Evolutionary conservation across 2,797 vertebrate genomes (phyloP), one percentile per base, ranked within the genome.

Genomic region (Coccyzus lansbergi): DNA sequence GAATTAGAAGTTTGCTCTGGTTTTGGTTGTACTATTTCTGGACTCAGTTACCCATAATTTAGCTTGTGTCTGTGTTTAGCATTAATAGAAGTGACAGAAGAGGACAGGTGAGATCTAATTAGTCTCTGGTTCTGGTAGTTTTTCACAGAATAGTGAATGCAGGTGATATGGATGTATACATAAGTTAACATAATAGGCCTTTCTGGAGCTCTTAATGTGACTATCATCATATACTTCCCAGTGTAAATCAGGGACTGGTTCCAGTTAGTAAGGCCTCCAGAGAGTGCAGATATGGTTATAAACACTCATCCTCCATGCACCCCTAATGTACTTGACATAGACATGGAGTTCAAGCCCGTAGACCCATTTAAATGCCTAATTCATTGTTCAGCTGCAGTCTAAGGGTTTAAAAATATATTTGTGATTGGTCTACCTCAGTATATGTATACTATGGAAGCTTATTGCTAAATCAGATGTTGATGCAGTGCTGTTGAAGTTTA

Each of bases 381-480:
- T 69, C 16, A 80, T 80, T 78, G 55, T 92, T 94, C 77, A 88
- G 79, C 86, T 84, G 49, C 82, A 77, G 25, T 63, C n/a, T 83
- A 63, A 95, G 92, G 95, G 80, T 93, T 89, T 88, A 76, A 44
- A 88, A 93, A 89, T 62, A 59, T 70, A 58, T 86, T 69, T 86
- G 90, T 74, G 82, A 86, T 96, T 95, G 94, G 95, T 97, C 97
- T 97, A 97, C 97, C 96, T 97, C 97, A 96, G 69, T 94, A 94
- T 81, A 90, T 67, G 83, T 86, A 87, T 52, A 74, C 94, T 94
- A 93, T 96, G 76, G 92, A 90, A 90, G 68, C 76, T 20, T 81
- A 33, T 90, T 72, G 59, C 86, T 88, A 85, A 62, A 63, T 92
- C 89, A 40, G 60, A 25, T 59, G 28, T 85, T 56, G 53, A 80